Conservation (phyloP, 1,140 invertebrate species). For the Mactra quadrangularis region DNA sequence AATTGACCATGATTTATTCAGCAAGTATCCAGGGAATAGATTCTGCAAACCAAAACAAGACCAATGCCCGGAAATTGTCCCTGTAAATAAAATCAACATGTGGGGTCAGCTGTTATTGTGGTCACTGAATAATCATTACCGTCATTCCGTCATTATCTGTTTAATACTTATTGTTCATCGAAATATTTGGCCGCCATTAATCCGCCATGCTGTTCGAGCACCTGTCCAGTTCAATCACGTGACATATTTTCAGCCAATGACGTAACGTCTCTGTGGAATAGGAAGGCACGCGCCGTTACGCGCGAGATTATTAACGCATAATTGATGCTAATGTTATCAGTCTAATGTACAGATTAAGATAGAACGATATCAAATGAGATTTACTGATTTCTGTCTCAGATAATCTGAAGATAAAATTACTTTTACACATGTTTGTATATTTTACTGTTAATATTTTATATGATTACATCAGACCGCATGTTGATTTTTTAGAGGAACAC, state of each 20-base stretch:
- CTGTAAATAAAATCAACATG: no score
- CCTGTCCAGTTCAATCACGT: conserved; percentile 52
- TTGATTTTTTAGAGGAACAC: no score
- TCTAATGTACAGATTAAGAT: conserved; percentile 36
- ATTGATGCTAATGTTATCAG: conserved; percentile 57
- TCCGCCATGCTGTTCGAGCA: conserved; percentile 5
- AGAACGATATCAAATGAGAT: conserved; percentile 31
- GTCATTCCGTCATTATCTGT: conserved; percentile 11
- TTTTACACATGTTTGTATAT: conserved; percentile 58
- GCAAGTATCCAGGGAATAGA: no score
- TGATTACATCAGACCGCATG: no score
- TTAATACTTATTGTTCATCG: conserved; percentile 1
- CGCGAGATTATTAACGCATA: conserved; percentile 58
- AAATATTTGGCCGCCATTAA: not conserved
- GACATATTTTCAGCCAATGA: conserved; percentile 8
- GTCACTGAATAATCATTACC: not conserved
- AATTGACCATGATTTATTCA: no score
- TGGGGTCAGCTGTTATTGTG: no score
- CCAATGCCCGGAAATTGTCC: no score
- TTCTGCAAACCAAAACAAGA: no score
- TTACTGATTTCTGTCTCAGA: conserved; percentile 48
- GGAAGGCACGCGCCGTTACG: conserved; percentile 51
- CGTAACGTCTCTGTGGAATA: conserved; percentile 50
- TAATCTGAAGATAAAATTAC: conserved; percentile 53
- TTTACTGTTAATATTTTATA: conserved; percentile 28